Base-by-base conservation (phyloP, 30 jellyfish, hydroid and myxozoan genomes). In the Rhopilema esculentum region DNA sequence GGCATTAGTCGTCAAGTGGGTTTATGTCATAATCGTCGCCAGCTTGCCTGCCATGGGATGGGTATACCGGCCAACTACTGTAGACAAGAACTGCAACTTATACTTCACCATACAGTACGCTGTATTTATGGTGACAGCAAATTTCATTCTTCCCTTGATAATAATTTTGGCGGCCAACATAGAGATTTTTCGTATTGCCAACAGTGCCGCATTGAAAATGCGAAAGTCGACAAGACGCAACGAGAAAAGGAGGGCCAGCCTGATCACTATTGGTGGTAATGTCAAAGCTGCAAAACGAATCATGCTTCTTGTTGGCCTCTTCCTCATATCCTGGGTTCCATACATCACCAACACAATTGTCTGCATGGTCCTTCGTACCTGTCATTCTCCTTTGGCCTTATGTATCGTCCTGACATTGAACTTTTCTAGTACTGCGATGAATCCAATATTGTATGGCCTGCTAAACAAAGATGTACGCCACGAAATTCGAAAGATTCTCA, bases 391-490 rank as follows among this genome's bases (percentile, higher is more conserved):
- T 24, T 61, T 80, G 49, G 62, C 80, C 82, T n/a, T 91, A 8
- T 88, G 98, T 95, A 80, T 87, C 66, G 88, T 77, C n/a, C 75
- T 80, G 66, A 82, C 86, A 1, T 89, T 93, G 49, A 93, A 87
- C 66, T 93, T 86, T 57, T 82, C 95, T 8, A 86, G 72, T 23
- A 84, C 95, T 23, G 87, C 98, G 30, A 72, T 93, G 77, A 88
- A 93, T 66, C 98, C 98, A 49, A 88, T 93, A 31, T 81, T 93
- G 77, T 93, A 93, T 69, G 98, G 98, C 76, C 83, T 92, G 26
- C 77, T 92, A 1, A 92, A 92, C 84, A 80, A 82, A 17, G 95
- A 88, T 17, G 91, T 92, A 25, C 88, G 98, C 30, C 89, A 74
- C 52, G 95, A 80, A 66, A 77, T 91, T 19, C 65, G 69, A 66